Evolutionary conservation across 92 coral and sea anemone species (phyloP).

Genomic region (Phenganax subtilis): DNA sequence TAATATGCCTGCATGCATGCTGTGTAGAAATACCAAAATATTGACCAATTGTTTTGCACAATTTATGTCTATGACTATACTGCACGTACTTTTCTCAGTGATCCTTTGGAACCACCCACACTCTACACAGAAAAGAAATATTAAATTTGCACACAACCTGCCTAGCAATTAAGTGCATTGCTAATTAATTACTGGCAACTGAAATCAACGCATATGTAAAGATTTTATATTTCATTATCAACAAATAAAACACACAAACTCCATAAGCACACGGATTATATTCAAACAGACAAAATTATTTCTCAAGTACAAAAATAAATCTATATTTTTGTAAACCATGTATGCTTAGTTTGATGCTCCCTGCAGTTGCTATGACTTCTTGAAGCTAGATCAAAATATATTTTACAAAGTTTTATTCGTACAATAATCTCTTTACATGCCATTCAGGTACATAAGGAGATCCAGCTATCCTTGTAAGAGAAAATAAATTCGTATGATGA

Average conservation of each 20-base stretch:
- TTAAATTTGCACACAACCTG: not conserved
- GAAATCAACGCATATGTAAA: not conserved
- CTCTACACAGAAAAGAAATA: slow-evolving; percentile 6
- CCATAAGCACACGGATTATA: slow-evolving; percentile 3
- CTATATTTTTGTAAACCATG: not conserved
- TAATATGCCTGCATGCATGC: no score
- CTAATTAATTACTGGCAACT: not conserved
- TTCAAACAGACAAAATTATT: not conserved
- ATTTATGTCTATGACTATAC: not conserved
- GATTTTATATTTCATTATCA: not conserved
- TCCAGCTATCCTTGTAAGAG: no score
- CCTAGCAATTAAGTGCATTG: not conserved
- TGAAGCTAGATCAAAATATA: no score
- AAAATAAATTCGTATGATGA: no score
- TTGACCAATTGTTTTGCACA: no score
- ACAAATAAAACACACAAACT: slow-evolving; percentile 7
- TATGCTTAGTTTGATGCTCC: not conserved
- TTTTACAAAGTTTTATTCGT: no score
- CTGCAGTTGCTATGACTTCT: not conserved
- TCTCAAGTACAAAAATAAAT: not conserved
- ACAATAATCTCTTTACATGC: no score
- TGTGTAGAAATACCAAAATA: no score
- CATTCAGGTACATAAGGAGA: no score
- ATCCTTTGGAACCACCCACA: not conserved
- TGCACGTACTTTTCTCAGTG: not conserved